phyloP scores from a whole-genome alignment of 2,797 vertebrate genomes.

The Phylloscopus collybita region DNA sequence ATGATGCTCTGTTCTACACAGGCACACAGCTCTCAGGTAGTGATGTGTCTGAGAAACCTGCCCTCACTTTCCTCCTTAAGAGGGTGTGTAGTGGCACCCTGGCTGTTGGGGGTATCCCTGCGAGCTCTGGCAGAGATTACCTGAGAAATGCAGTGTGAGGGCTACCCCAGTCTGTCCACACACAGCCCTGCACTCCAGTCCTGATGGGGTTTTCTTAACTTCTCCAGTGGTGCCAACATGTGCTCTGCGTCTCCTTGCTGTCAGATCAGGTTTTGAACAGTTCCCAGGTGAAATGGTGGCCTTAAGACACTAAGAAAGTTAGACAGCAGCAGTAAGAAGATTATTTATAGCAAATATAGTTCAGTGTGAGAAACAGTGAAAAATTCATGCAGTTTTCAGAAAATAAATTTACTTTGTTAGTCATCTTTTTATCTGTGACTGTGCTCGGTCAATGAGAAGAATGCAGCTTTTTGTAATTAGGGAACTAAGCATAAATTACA shows the following conservation, averaged over 20 bases:
- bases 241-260: neutral
- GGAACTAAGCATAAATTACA: neutral
- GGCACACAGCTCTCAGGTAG: neutral
- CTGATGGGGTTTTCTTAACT: neutral
- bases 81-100: neutral
- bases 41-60: neutral
- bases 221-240: accelerated
- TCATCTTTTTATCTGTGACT: neutral
- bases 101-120: neutral
- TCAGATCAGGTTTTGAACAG: neutral
- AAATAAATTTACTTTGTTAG: neutral
- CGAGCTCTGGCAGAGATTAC: neutral
- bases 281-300: neutral
- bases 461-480: neutral
- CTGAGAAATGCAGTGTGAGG: neutral
- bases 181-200: neutral
- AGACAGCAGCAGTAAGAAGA: neutral
- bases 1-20: neutral
- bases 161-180: neutral
- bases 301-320: neutral
- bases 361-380: neutral
- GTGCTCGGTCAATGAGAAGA: neutral
- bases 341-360: neutral
- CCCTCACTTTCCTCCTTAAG: neutral
- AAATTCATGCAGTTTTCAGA: neutral